These are phyloP conservation scores for Drosophila pallidifrons DNA, from an alignment of 1,140 invertebrate genomes.

Conservation along the genomic window DNA sequence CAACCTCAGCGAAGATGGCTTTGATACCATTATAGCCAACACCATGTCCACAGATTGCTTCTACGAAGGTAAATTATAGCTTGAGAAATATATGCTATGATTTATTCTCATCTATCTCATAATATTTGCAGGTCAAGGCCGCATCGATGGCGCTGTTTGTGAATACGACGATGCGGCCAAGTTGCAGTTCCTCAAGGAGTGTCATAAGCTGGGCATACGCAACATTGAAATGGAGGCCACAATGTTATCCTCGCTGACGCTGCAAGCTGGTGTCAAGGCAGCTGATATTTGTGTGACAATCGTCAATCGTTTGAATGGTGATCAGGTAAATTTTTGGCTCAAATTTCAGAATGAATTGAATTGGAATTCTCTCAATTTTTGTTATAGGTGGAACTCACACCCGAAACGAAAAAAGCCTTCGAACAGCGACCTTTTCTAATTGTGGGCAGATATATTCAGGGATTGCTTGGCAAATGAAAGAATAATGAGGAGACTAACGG, in stretches of 20 bases:
- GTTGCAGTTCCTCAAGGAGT: slow-evolving; percentile 88
- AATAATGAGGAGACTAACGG: no score
- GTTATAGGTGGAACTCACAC: slow-evolving; percentile 52
- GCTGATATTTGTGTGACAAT: slow-evolving; percentile 96
- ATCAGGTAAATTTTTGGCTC: slow-evolving; percentile 90
- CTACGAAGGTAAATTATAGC: slow-evolving; percentile 92
- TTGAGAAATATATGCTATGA: background rate
- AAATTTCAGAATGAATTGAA: background rate
- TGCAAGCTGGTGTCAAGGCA: slow-evolving; percentile 93
- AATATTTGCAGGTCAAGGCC: slow-evolving; percentile 88
- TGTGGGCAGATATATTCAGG: slow-evolving; percentile 61
- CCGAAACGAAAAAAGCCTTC: slow-evolving; percentile 62
- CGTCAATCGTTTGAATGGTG: slow-evolving; percentile 94
- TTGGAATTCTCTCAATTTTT: background rate
- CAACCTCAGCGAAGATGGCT: slow-evolving; percentile 88
- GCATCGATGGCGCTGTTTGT: slow-evolving; percentile 97
- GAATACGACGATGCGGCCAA: slow-evolving; percentile 92
- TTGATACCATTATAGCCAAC: slow-evolving; percentile 91
- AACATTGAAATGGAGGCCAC: slow-evolving; percentile 99
- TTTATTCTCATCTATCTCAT: background rate
- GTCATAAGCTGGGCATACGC: slow-evolving; percentile 90
- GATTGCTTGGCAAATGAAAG: slow-evolving; percentile 25
- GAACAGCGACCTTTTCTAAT: slow-evolving; percentile 69
- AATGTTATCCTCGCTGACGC: slow-evolving; percentile 95
- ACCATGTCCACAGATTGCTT: slow-evolving; percentile 98